Evolutionary conservation across 2,113 vertebrate species (phyloP).

Genomic region (Plecturocebus donacophilus): DNA sequence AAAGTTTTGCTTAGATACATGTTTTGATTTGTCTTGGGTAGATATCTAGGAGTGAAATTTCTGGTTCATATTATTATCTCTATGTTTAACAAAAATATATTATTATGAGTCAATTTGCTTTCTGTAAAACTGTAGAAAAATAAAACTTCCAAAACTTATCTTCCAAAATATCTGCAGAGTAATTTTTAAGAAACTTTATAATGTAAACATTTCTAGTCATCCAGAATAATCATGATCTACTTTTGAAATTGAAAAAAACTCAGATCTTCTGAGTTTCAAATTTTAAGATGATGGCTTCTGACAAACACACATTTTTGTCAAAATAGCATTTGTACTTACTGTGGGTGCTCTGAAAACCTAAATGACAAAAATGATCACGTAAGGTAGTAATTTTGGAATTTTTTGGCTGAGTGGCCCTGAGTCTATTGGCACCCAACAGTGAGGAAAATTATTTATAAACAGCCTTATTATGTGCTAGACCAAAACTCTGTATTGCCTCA

Average conservation of each 20-base stretch:
- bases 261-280: not conserved
- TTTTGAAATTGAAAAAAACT: not conserved
- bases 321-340: constrained; percentile 54
- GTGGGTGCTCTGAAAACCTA: constrained; percentile 58
- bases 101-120: not conserved
- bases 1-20: not conserved
- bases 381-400: constrained; percentile 76
- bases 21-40: not conserved
- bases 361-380: constrained; percentile 71
- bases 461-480: constrained; percentile 31
- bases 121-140: not conserved
- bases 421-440: constrained; percentile 66
- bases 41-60: not conserved
- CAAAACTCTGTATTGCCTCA: not conserved
- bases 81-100: not conserved
- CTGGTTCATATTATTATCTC: not conserved
- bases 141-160: not conserved
- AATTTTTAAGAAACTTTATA: not conserved
- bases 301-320: constrained; percentile 48
- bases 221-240: not conserved
- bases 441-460: constrained; percentile 75
- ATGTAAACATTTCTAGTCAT: not conserved
- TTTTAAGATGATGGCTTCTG: constrained; percentile 31
- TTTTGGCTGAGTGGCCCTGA: constrained; percentile 72
- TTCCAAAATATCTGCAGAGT: not conserved